Evolutionary conservation across 2,888 invertebrate species (phyloP), one percentile per base, ranked within the genome.

Genomic region (Hydropsyche betteni): DNA sequence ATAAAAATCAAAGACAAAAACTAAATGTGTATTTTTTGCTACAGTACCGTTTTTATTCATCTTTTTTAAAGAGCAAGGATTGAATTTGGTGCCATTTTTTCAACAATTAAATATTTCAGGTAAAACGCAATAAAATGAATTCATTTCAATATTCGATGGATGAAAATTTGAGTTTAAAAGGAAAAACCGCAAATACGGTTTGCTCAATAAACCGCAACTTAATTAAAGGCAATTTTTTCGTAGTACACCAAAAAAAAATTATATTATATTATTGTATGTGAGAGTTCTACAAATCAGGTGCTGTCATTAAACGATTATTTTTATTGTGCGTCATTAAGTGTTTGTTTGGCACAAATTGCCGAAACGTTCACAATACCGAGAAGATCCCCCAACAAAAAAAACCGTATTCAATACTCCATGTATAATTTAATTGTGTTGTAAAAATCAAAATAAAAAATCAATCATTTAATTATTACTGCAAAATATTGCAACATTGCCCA

Each of bases 301-400:
- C 33, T 51, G 55, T 50, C 44, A 70, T 75, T 16, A 75, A 75
- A 75, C 75, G 64, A 70, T 75, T 75, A 75, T 75, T 70, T 70
- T 58, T 58, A 58, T 16, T 14, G 16, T 58, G 58, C 58, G 8
- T 58, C 24, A 24, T 58, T 58, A 58, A 58, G 24, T 16, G 14
- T 58, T 58, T 58, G 24, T 58, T 58, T 16, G 58, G 58, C 58
- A 58, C 24, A 14, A 14, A 58, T 53, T 44, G 44, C 44, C 44
- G 44, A 44, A 24, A 44, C 44, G 44, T 10, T 44, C 44, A 44
- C 44, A 44, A 44, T 44, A 44, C 44, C 44, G 44, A 44, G 44
- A 44, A 44, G 44, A 44, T 44, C 44, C 10, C 24, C 24, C 24
- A 24, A 4, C 10, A 10, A 44, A 44, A 44, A 44, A 44, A 44